Base-by-base conservation (phyloP, 2,888 invertebrate species). In the Cenopis cana region DNA sequence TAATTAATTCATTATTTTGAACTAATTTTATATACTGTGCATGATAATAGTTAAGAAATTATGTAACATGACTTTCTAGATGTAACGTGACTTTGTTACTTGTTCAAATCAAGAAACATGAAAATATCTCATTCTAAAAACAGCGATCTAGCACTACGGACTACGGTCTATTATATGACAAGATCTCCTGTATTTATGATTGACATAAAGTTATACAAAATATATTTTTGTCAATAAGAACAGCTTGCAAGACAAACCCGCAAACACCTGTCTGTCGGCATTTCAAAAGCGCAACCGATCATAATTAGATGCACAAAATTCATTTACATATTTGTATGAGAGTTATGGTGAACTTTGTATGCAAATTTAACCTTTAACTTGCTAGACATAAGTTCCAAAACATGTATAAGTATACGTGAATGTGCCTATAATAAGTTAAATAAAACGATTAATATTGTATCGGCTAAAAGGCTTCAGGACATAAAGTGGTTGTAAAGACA, bases 231-330 rank as follows among this genome's bases (percentile, higher is more conserved):
- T 50, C 49, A 38, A 29, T 64, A 64, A 49, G 24, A 10, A 46
- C 55, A 20, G 46, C 20, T 33, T 9, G 17, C 18, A 10, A 11
- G 18, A n/a, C 38, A 65, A 24, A 17, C 9, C 41, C 20, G 46
- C 36, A 14, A 62, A n/a, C 56, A 61, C 54, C 67, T 67, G 69
- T 64, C 17, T 50, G 64, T 38, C 69, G 69, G 69, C 54, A 50
- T 5, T 64, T 69, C 57, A 69, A 64, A 55, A 49, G 68, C 55
- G 17, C 18, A 17, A n/a, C 18, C 18, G 49, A 46, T 33, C 29
- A 46, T 64, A 69, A 62, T 57, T 57, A 29, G 24, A 11, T 62
- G 59, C 36, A 59, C 59, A 50, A 59, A 50, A 52, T 59, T 38
- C 17, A 59, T 68, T 68, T 68, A 69, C 46, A 62, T 64, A 54